Base-by-base conservation (phyloP, 1,140 invertebrate species). In the Tribolium castaneum region DNA sequence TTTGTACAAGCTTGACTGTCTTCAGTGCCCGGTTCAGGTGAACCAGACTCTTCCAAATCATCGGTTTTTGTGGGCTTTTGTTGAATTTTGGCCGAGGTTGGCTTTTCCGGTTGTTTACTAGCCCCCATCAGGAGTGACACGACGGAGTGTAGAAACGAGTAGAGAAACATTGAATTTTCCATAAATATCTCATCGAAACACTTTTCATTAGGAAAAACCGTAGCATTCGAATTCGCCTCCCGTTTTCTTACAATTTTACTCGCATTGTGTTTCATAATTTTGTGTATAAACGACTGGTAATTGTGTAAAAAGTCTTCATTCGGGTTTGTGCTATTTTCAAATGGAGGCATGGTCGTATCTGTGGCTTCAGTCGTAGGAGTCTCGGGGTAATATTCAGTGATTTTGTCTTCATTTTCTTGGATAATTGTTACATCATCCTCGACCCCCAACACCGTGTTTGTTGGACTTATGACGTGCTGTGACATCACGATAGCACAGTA, bases 131-230 rank as follows among this genome's bases (percentile, higher is more conserved):
- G 25, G 10, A 80, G 22, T 9, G 79, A 78, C 59, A 80, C 16
- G n/a, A 71, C 62, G 50, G 76, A 80, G 39, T 80, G 76, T 12
- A 80, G 6, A 66, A 75, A 80, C n/a, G 79, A 80, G 30, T 78
- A 80, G 1, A 80, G 16, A 59, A 80, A 34, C 50, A 80, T 78
- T 19, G 79, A 66, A 78, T 80, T 78, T 50, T 78, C 39, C 16
- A 80, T 71, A 13, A 80, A 80, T 34, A 71, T 62, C 13, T 75
- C 52, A 7, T 75, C 52, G 30, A 70, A 70, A 59, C 79, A 80
- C 13, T 76, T 45, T 45, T 45, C 39, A 3, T 45, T 6, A 0
- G 39, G 6, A 9, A 45, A 9, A 9, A 45, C 16, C n/a, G 12
- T 39, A 4, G 12, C 13, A 39, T 30, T 30, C 25, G 34, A n/a